Percentiles rank a stretch among this genome's conserved stretches.
Evolutionary conservation across 2,888 invertebrate species (phyloP).

Genomic region (Ichneumoninae sp.): DNA sequence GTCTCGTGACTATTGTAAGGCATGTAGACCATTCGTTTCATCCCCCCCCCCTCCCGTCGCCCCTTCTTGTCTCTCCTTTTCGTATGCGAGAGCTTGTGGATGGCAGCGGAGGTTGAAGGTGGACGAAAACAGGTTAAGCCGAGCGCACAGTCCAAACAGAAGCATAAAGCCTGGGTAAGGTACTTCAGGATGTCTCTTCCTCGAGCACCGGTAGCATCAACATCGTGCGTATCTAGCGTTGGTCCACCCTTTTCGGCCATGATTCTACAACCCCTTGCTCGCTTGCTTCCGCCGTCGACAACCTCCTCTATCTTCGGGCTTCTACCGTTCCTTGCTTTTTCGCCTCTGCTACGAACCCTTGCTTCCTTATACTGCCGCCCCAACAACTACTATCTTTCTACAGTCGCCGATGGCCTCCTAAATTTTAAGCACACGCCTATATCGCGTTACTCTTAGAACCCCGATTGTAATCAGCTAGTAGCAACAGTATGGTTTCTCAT

Average conservation of each 20-base stretch:
- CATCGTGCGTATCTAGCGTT: conserved; percentile 34
- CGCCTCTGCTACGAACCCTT: conserved; percentile 7
- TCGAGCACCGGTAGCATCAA: conserved; percentile 36
- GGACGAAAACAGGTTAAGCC: conserved; percentile 61
- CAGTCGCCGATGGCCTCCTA: neutral
- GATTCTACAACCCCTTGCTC: conserved; percentile 11
- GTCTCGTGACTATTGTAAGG: conserved; percentile 17
- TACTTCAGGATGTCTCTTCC: conserved; percentile 54
- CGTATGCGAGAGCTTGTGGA: neutral
- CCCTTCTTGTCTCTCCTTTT: neutral
- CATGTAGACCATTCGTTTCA: conserved; percentile 40
- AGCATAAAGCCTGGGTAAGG: conserved; percentile 62
- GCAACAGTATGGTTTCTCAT: conserved; percentile 22
- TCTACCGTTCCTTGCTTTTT: conserved; percentile 34
- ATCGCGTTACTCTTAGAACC: conserved; percentile 7
- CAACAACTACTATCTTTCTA: neutral
- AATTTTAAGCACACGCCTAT: conserved; percentile 19
- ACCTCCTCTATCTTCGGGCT: conserved; percentile 37
- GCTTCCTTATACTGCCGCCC: conserved; percentile 1
- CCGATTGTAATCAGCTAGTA: conserved; percentile 11
- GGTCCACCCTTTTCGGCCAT: conserved; percentile 49
- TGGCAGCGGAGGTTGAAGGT: conserved; percentile 35
- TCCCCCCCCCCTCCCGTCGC: neutral
- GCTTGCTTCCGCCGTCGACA: conserved; percentile 28
- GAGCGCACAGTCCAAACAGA: conserved; percentile 65